Evolutionary conservation across 2,888 invertebrate genomes (phyloP).

Genomic region (Synergus umbraculus): DNA sequence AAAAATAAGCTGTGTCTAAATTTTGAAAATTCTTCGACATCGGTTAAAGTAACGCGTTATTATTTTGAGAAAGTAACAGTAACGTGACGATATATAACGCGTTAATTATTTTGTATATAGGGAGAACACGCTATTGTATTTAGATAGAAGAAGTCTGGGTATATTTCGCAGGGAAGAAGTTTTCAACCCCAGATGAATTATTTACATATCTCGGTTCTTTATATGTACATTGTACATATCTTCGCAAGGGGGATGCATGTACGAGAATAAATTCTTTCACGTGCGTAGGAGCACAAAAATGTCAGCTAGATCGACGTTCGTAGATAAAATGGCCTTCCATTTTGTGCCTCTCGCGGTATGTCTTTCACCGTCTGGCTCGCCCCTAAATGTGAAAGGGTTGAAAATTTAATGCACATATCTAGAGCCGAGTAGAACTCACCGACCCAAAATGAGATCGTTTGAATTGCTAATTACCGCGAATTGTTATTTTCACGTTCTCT

Average conservation of each 20-base stretch:
- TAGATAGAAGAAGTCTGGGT: too few species aligned
- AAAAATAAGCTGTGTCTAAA: too few species aligned
- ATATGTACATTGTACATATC: background rate
- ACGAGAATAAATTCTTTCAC: conserved; percentile 15
- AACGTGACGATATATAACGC: too few species aligned
- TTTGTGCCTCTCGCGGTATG: conserved; percentile 1
- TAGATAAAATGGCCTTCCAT: conserved; percentile 30
- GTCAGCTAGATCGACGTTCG: conserved; percentile 9
- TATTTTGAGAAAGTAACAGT: too few species aligned
- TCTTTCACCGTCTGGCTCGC: background rate
- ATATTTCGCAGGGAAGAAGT: background rate
- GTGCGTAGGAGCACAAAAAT: conserved; percentile 30
- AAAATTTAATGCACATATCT: conserved; percentile 49
- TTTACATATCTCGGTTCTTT: conserved; percentile 22
- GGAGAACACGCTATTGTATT: too few species aligned
- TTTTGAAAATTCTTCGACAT: too few species aligned
- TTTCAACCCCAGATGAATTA: conserved; percentile 25
- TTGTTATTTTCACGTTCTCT: conserved; percentile 41
- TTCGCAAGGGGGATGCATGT: background rate
- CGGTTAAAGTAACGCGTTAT: too few species aligned
- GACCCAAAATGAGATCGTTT: conserved; percentile 49
- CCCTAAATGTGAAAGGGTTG: conserved; percentile 53
- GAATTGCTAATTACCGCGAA: conserved; percentile 52
- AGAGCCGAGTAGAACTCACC: conserved; percentile 31
- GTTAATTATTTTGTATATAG: too few species aligned